Evolutionary conservation across 2,888 invertebrate species (phyloP).

Genomic region (Tetanocera ferruginea): DNA sequence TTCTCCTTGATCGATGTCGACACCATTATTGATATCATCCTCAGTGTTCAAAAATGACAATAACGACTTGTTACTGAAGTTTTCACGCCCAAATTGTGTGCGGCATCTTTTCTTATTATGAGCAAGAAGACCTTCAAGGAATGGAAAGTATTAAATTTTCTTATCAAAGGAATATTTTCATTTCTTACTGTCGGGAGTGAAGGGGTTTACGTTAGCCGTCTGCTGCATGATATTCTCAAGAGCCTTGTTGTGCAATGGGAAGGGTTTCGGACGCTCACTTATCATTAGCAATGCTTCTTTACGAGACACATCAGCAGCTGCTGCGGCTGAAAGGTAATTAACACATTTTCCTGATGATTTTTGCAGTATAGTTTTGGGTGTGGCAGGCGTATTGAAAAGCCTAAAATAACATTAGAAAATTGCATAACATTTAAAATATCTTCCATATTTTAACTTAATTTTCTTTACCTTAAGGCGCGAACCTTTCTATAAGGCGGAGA

Average conservation of each 20-base stretch:
- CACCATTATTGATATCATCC: slow-evolving; percentile 67
- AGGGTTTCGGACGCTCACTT: slow-evolving; percentile 69
- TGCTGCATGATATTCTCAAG: slow-evolving; percentile 60
- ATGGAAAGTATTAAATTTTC: not conserved
- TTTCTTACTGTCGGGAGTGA: slow-evolving; percentile 80
- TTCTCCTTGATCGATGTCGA: slow-evolving; percentile 71
- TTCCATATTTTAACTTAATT: slow-evolving; percentile 61
- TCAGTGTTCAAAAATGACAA: slow-evolving; percentile 60
- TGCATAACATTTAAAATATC: not conserved
- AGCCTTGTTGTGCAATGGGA: slow-evolving; percentile 64
- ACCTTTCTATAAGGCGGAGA: slow-evolving; percentile 75
- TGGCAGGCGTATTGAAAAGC: slow-evolving; percentile 87
- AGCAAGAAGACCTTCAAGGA: slow-evolving; percentile 62
- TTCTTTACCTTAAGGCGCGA: slow-evolving; percentile 69
- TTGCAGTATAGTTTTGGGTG: slow-evolving; percentile 81
- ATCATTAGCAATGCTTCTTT: slow-evolving; percentile 51
- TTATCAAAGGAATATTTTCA: not conserved
- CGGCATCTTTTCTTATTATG: slow-evolving; percentile 68
- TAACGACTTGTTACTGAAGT: slow-evolving; percentile 60
- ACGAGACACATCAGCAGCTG: slow-evolving; percentile 49
- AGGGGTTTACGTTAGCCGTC: slow-evolving; percentile 86
- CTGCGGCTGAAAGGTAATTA: slow-evolving; percentile 61
- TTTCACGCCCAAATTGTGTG: slow-evolving; percentile 66
- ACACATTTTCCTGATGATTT: slow-evolving; percentile 74
- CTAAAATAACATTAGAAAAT: slow-evolving; percentile 69